phyloP scores from a whole-genome alignment of 2,797 vertebrate genomes.

The Phrynocephalus vlangalii region DNA sequence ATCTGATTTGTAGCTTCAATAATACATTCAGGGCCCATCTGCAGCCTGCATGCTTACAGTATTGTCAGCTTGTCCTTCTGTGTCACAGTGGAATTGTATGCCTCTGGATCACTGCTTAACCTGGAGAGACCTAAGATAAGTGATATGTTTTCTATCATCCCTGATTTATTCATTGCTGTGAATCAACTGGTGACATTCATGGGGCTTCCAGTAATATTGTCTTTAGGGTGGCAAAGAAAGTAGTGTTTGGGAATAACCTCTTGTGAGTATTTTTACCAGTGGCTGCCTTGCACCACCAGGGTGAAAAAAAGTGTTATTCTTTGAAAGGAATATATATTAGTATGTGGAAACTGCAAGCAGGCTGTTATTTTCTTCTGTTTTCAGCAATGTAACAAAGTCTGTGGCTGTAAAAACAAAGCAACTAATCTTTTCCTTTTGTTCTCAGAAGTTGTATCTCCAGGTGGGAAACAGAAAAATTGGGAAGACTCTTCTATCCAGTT shows the following conservation, averaged over 20 bases:
- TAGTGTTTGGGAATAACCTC: background rate
- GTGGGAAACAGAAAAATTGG: background rate
- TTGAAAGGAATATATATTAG: background rate
- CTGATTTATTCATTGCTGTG: background rate
- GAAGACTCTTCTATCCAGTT: background rate
- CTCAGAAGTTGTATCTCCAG: background rate
- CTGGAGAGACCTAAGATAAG: background rate
- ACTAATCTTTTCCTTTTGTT: background rate
- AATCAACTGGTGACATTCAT: background rate
- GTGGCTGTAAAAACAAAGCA: background rate
- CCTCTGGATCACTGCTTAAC: background rate
- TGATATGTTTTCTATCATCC: background rate
- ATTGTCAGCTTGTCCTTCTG: background rate
- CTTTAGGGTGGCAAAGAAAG: background rate
- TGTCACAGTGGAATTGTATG: background rate
- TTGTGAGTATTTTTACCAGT: background rate
- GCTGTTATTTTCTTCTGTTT: background rate
- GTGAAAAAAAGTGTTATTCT: background rate
- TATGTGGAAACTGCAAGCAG: background rate
- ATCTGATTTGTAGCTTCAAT: background rate
- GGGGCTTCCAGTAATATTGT: background rate
- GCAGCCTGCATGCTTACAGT: background rate
- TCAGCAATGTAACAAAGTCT: conserved; percentile 4
- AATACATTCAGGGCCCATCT: rapidly evolving
- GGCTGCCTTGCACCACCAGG: background rate